phyloP scores from a whole-genome alignment of 2,797 vertebrate genomes.

The Dryobates pubescens region DNA sequence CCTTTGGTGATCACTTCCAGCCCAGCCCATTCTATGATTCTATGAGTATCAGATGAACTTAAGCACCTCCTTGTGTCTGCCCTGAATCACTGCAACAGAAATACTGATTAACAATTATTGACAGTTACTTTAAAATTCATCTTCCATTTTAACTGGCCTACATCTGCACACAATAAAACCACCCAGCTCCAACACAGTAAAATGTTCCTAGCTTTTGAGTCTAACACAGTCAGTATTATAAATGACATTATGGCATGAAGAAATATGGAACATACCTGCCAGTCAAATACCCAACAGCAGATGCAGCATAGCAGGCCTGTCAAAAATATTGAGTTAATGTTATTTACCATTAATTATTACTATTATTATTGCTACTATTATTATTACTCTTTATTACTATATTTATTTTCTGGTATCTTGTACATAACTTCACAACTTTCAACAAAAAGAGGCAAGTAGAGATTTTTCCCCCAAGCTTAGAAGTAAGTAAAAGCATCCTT shows the following conservation, averaged over 20 bases:
- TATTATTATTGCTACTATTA: background rate
- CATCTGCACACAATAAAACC: background rate
- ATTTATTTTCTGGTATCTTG: background rate
- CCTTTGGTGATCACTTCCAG: too few species aligned
- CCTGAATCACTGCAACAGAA: background rate
- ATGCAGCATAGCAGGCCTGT: slow-evolving; percentile 97
- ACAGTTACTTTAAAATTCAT: background rate
- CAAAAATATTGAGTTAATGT: slow-evolving; percentile 13
- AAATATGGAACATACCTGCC: slow-evolving; percentile 81
- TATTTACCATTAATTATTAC: background rate
- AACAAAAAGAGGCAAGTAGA: background rate
- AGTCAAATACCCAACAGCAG: slow-evolving; percentile 93
- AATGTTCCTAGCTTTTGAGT: background rate
- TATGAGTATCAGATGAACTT: background rate
- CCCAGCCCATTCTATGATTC: too few species aligned
- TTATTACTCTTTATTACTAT: background rate
- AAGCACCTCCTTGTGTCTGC: background rate
- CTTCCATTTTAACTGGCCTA: background rate
- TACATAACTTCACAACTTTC: background rate
- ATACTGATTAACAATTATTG: rapidly evolving
- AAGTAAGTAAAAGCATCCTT: background rate
- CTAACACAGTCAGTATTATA: background rate
- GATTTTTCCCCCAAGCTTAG: background rate
- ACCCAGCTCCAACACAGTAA: background rate
- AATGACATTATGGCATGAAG: background rate